Evolutionary conservation across 1,140 invertebrate species (phyloP), one percentile per base, ranked within the genome.

Genomic region (Armadillidium nasatum): DNA sequence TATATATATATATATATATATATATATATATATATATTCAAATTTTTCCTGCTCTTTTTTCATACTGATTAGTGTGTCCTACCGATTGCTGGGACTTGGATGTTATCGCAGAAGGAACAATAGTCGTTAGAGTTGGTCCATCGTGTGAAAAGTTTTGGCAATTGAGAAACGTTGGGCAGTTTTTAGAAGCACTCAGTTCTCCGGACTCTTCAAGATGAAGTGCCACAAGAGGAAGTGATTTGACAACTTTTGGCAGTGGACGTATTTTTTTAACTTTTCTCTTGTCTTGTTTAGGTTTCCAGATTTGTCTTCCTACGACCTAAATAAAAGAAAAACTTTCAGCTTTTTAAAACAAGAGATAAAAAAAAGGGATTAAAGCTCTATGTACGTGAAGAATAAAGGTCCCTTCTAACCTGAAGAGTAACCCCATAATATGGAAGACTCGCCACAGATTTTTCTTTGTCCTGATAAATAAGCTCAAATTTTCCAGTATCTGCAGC

Each of bases 401-500:
- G 50, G 50, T 60, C n/a, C n/a, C 0, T 44, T 1, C 44, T 21
- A 4, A 72, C 71, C 71, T 72, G 71, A 11, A 72, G 46, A 21
- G n/a, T 50, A 46, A 76, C 68, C 6, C 74, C 67, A 19, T 15
- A 67, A 33, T 76, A 76, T 0, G 74, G 74, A 23, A 43, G 74
- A 45, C 44, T 22, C 44, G 74, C 6, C 67, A 50, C 22, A 22
- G 71, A n/a, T 67, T 76, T 76, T 19, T 76, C 67, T 4, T 33
- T 44, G 43, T 76, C 74, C 0, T 66, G 74, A 50, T 93, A 95
- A 19, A 90, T 89, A 76, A 95, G 83, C 83, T 96, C 94, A 84
- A 96, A 97, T 73, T 90, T 87, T 21, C 95, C 95, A 6, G 93
- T 94, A 79, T 93, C 90, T 13, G 92, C 91, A 72, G 90, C 91